Evolutionary conservation across 2,797 vertebrate genomes (phyloP).

Genomic region (Cossypha caffra): DNA sequence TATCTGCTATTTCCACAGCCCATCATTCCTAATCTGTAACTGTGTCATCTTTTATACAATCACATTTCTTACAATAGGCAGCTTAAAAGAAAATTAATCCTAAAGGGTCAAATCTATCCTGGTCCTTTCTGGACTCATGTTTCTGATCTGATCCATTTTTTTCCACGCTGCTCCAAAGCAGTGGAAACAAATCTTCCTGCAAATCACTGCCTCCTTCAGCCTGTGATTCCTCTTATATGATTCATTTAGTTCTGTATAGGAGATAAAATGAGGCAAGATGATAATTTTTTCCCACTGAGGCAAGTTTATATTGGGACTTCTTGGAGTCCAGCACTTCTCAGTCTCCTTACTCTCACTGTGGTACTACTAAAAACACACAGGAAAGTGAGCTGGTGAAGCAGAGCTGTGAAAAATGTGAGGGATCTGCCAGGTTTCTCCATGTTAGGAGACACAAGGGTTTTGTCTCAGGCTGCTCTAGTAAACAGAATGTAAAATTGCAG

Average conservation of each 20-base stretch:
- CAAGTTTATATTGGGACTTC: neutral
- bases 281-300: neutral
- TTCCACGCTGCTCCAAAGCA: neutral
- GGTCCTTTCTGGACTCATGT: neutral
- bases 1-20: neutral
- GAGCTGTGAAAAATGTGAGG: neutral
- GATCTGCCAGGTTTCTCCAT: neutral
- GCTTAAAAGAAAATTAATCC: neutral
- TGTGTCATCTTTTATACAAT: neutral
- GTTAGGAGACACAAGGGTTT: slow-evolving; percentile 25
- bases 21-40: neutral
- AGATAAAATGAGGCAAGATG: neutral
- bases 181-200: neutral
- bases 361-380: neutral
- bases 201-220: neutral
- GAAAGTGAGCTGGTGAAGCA: neutral
- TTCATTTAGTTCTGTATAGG: neutral
- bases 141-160: neutral
- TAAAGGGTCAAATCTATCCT: neutral
- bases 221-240: slow-evolving; percentile 8
- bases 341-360: neutral
- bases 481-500: slow-evolving; percentile 40
- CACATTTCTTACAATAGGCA: neutral
- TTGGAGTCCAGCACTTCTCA: neutral
- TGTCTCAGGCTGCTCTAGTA: slow-evolving; percentile 41